Conservation (phyloP, 2,888 invertebrate species). For the Eustalomyia histrio region DNA sequence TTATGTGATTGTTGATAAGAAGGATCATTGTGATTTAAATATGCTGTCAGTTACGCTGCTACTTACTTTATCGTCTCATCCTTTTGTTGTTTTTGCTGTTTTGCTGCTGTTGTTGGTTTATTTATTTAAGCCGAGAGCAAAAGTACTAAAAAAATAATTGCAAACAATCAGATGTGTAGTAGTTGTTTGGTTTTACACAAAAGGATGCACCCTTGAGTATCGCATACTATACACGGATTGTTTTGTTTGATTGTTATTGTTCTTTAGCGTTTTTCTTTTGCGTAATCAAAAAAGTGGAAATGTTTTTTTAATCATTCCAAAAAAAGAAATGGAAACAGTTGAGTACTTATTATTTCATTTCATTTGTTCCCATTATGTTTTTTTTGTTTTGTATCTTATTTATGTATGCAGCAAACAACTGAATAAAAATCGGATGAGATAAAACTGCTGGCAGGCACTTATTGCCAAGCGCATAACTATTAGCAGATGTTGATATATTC, state of each 20-base stretch:
- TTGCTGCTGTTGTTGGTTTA: constrained; percentile 47
- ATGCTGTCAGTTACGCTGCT: constrained; percentile 37
- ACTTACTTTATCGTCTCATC: not conserved
- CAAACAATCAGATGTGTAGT: constrained; percentile 62
- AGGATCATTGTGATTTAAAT: constrained; percentile 63
- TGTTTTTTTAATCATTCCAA: constrained; percentile 26
- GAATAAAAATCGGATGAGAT: constrained; percentile 37
- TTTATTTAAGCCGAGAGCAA: constrained; percentile 65
- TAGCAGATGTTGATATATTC: constrained; percentile 58
- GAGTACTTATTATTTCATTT: constrained; percentile 61
- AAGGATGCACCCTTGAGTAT: constrained; percentile 65
- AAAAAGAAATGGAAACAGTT: constrained; percentile 61
- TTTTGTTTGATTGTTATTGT: constrained; percentile 41
- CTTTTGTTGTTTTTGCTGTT: constrained; percentile 41
- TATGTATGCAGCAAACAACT: constrained; percentile 26
- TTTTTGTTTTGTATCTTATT: constrained; percentile 43
- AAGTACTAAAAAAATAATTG: constrained; percentile 62
- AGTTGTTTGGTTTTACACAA: constrained; percentile 60
- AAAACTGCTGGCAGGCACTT: constrained; percentile 54
- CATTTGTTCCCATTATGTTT: constrained; percentile 54
- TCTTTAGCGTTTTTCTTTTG: constrained; percentile 35
- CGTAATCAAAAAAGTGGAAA: constrained; percentile 61
- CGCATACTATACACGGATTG: constrained; percentile 22
- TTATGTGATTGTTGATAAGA: constrained; percentile 39
- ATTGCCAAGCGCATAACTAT: constrained; percentile 33